A percentile compares a stretch with the other conserved stretches of the same genome.
phyloP scores from a whole-genome alignment of 2,888 invertebrate genomes.

The Cephonodes hylas region DNA sequence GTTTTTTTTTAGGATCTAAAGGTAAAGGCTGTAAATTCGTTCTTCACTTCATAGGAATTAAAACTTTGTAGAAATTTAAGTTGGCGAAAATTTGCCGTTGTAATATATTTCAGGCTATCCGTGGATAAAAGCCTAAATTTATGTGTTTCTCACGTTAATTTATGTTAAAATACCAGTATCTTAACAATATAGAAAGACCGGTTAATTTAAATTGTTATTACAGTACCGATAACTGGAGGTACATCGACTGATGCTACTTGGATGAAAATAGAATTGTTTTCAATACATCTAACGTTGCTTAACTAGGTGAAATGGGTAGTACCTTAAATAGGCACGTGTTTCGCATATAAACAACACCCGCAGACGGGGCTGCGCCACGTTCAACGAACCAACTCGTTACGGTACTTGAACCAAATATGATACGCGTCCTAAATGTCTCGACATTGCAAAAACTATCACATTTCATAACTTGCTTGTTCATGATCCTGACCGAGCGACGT shows the following conservation, averaged over 20 bases:
- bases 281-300: slow-evolving; percentile 10
- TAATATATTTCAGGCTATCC: no score
- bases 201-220: background rate
- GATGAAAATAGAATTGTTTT: slow-evolving; percentile 8
- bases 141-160: no score
- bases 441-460: slow-evolving; percentile 17
- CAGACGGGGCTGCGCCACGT: slow-evolving; percentile 28
- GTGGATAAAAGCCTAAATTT: no score
- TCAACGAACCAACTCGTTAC: slow-evolving; percentile 30
- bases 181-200: no score
- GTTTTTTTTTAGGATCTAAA: no score
- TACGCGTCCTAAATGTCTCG: slow-evolving; percentile 25
- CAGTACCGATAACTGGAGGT: background rate
- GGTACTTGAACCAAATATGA: slow-evolving; percentile 33
- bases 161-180: no score
- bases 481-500: background rate
- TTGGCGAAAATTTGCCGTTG: no score
- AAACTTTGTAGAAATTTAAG: no score
- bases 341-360: slow-evolving; percentile 35
- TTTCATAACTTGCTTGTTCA: background rate
- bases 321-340: slow-evolving; percentile 33
- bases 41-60: no score
- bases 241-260: background rate
- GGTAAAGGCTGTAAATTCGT: no score
- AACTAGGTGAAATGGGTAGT: slow-evolving; percentile 29